phyloP scores from a whole-genome alignment of 2,888 invertebrate genomes.

The Hyppa rectilinea region DNA sequence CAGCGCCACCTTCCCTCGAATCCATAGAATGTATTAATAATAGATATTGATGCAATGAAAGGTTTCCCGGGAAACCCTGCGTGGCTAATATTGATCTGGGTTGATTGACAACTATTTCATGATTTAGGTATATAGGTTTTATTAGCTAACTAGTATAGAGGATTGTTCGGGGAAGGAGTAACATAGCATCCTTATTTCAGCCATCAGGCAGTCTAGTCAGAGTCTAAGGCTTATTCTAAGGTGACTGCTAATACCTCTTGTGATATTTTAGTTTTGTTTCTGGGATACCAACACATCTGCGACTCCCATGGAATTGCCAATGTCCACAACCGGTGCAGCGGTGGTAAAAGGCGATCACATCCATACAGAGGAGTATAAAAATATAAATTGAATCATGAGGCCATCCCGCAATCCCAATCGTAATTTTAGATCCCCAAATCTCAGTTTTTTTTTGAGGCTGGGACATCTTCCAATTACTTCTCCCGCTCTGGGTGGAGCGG shows the following conservation, averaged over 20 bases:
- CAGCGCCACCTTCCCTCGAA: conserved; percentile 9
- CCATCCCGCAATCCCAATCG: not conserved
- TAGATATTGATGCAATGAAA: conserved; percentile 3
- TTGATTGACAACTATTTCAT: conserved; percentile 6
- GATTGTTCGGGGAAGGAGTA: no score
- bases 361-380: not conserved
- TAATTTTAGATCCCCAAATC: conserved; percentile 22
- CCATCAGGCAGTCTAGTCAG: not conserved
- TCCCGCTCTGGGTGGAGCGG: no score
- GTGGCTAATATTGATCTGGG: conserved; percentile 14
- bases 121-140: not conserved
- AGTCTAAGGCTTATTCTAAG: not conserved
- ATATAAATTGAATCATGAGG: not conserved
- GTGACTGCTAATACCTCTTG: not conserved
- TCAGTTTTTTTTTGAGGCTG: no score
- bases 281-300: not conserved
- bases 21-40: conserved; percentile 10
- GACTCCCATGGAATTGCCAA: not conserved
- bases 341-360: not conserved
- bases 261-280: not conserved
- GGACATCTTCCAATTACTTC: no score
- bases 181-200: not conserved
- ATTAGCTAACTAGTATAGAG: not conserved
- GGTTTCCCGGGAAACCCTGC: conserved; percentile 14
- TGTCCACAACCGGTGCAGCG: not conserved